Percentiles rank a stretch among this genome's conserved stretches.
These are phyloP conservation scores for Drosophila ananassae DNA, from an alignment of 1,140 invertebrate species.

Conservation along the genomic window DNA sequence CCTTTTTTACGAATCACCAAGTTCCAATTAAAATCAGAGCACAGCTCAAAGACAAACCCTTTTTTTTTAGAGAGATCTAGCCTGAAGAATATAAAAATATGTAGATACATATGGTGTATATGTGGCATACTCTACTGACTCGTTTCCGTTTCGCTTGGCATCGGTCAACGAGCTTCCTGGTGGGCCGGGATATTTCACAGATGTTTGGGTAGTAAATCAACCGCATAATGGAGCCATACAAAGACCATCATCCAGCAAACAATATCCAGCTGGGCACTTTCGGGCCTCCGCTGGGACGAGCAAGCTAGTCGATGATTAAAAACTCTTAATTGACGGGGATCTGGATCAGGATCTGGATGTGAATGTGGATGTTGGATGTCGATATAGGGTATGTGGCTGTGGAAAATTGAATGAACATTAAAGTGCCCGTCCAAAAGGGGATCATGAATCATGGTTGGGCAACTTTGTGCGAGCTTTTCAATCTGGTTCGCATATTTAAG, in stretches of 20 bases:
- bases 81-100: conserved; percentile 2
- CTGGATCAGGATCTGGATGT: neutral
- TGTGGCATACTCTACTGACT: conserved; percentile 15
- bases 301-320: conserved; percentile 58
- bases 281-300: conserved; percentile 16
- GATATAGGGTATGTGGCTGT: neutral
- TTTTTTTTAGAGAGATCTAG: conserved; percentile 8
- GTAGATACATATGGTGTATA: neutral
- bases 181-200: conserved; percentile 55
- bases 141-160: conserved; percentile 35
- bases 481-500: conserved; percentile 60
- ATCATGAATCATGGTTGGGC: conserved; percentile 45
- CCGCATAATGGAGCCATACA: conserved; percentile 64
- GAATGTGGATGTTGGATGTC: neutral
- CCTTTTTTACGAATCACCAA: neutral
- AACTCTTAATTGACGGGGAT: conserved; percentile 54
- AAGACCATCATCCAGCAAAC: conserved; percentile 27
- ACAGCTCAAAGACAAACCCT: neutral
- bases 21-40: neutral
- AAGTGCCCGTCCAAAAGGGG: conserved; percentile 33
- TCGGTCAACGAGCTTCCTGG: conserved; percentile 19
- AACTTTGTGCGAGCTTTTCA: conserved; percentile 39
- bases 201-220: conserved; percentile 69
- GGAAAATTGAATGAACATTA: conserved; percentile 63
- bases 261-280: conserved; percentile 41